These are phyloP conservation scores for Geodia barretti DNA, from an alignment of 37 sponge, comb jelly and placozoan genomes.

Conservation along the genomic window DNA sequence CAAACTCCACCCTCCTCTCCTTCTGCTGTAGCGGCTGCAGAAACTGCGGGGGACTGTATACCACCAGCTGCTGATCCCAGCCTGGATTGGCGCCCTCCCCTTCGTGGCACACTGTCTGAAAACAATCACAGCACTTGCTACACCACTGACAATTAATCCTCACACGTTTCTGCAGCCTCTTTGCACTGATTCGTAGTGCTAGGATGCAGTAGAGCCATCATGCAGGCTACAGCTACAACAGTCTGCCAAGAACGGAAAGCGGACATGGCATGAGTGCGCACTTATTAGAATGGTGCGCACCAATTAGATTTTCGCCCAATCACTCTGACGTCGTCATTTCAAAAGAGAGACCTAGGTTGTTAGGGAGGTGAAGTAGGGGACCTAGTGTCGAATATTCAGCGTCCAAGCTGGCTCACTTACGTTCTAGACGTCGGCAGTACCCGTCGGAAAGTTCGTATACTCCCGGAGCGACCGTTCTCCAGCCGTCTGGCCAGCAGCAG, in stretches of 20 bases:
- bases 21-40: conserved; percentile 25
- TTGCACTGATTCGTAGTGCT: not conserved
- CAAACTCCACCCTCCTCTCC: conserved; percentile 25
- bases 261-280: not conserved
- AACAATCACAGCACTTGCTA: too few relatives aligned
- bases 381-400: not conserved
- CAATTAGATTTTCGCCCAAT: not conserved
- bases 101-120: not conserved
- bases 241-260: too few relatives aligned
- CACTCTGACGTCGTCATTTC: not conserved
- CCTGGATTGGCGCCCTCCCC: not conserved
- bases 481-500: not conserved
- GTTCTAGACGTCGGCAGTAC: conserved; percentile 53
- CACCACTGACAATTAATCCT: not conserved
- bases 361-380: not conserved
- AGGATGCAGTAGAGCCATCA: not conserved
- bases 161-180: not conserved
- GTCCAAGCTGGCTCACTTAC: conserved; percentile 68
- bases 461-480: not conserved
- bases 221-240: not conserved
- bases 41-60: conserved; percentile 4
- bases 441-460: conserved; percentile 13
- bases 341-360: not conserved
- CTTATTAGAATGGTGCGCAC: conserved; percentile 4
- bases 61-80: not conserved